These are phyloP conservation scores for Zapornia atra DNA, from an alignment of 2,113 vertebrate species.

Conservation along the genomic window DNA sequence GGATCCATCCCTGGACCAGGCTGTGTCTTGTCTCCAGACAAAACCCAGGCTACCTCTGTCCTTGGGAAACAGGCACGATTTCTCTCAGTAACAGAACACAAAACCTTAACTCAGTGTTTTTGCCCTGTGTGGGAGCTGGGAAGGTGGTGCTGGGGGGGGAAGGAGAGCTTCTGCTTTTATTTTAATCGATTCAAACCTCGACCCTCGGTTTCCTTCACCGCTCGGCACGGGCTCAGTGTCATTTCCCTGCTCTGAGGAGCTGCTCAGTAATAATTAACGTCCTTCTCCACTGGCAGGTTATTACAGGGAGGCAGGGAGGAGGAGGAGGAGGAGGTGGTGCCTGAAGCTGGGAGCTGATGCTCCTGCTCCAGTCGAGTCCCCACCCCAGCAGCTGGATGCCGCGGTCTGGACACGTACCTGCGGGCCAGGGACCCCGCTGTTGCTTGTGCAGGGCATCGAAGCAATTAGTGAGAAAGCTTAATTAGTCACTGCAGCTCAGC, in stretches of 20 bases:
- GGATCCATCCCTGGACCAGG: not conserved
- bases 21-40: not conserved
- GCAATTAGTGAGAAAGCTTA: not conserved
- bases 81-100: not conserved
- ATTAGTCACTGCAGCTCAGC: not conserved
- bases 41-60: slow-evolving; percentile 63
- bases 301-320: not conserved
- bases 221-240: not conserved
- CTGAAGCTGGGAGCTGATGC: not conserved
- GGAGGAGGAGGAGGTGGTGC: not conserved
- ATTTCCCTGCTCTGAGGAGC: not conserved
- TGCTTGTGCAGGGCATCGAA: fast-evolving
- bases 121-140: not conserved
- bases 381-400: not conserved
- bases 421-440: not conserved
- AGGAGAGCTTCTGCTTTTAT: slow-evolving; percentile 11
- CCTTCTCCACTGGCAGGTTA: not conserved
- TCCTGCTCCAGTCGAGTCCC: fast-evolving
- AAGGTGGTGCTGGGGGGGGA: not conserved
- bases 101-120: not conserved
- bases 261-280: not conserved
- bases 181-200: not conserved
- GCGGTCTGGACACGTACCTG: not conserved
- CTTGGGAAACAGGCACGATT: not conserved
- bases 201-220: not conserved